Evolutionary conservation across 1,140 invertebrate species (phyloP), one percentile per base, ranked within the genome.

Genomic region (Whitmania pigra): DNA sequence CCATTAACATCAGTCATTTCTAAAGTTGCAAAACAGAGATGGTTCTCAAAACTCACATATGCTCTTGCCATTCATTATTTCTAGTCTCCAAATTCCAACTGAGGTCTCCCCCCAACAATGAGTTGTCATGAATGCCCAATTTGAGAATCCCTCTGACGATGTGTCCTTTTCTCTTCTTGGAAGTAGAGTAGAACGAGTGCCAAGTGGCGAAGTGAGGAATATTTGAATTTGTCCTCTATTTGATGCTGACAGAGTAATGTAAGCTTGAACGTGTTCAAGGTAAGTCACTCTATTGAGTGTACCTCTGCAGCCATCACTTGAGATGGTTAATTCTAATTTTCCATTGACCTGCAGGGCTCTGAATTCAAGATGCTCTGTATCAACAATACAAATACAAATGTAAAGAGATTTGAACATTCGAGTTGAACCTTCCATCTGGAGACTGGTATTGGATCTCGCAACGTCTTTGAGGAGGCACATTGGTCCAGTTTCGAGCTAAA

Each of bases 51-150:
- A 67, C 73, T 60, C 43, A 73, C 73, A 73, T 18, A 53, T 57
- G 49, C 68, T 71, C 6, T 43, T 53, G 7, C 54, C 70, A 40
- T 66, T 72, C 27, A 20, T 53, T 7, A 74, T 53, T 55, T 74
- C 73, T 1, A 74, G 71, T 11, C 86, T 85, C 95, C 96, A 99
- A 55, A 86, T 88, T 22, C 95, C 95, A 78, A 90, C 88, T 0
- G 96, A 94, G 81, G 95, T 92, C 83, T 99, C 96, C 53, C 94
- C 96, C 96, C 96, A 99, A 15, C 92, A 97, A 78, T 99, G 96
- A 4, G 96, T 99, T 7, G 96, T 98, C 94, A 99, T 98, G 82
- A 99, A 99, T 2, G 95, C 96, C 96, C 96, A 99, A 83, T 97
- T 97, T 66, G 92, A 94, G 83, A 99, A 99, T 17, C 96, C 96